Evolutionary conservation across 35 echinoderm and acorn worm genomes (phyloP), one percentile per base, ranked within the genome.

Genomic region (Stichopus chloronotus): DNA sequence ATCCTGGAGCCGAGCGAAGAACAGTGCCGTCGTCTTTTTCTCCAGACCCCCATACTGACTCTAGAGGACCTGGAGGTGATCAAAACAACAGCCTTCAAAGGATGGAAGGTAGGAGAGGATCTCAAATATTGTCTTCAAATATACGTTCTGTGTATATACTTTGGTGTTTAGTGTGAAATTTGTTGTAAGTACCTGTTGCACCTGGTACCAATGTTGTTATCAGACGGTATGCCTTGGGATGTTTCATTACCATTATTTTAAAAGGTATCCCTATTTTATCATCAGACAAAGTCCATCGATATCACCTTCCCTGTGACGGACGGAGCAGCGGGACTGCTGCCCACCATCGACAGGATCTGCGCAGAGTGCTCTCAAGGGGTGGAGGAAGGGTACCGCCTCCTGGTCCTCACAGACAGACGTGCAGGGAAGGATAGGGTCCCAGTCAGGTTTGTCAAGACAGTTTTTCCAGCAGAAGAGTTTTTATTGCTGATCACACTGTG

Each of bases 1-100:
- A 98, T 98, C 59, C 90, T 98, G 11, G 97, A 98, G 58, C 97
- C 97, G 2, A 95, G 97, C 92, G 93, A 96, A 63, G 58, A 87
- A 57, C 97, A 98, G 78, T 98, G 97, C 79, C 94, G 76, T 25
- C 77, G 97, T 55, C 81, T 98, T 11, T 96, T 96, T 54, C 88
- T 98, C 4, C 69, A 95, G 17, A 63, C 79, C 30, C 97, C 97
- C 52, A 90, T 98, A 5, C 68, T 98, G 57, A 91, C 95, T 24
- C 79, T 96, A 4, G 10, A 88, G 6, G 97, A 98, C 55, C 91
- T 98, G 11, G 76, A 93, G 55, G 93, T 98, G n/a, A 90, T 98
- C 87, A 98, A 98, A 59, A 74, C 63, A 53, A 96, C 93, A 5
- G 80, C 78, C 25, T 93, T 78, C 83, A 94, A 91, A 87, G 92